Base-by-base conservation (phyloP, 2,113 vertebrate species). In the Odocoileus virginianus region DNA sequence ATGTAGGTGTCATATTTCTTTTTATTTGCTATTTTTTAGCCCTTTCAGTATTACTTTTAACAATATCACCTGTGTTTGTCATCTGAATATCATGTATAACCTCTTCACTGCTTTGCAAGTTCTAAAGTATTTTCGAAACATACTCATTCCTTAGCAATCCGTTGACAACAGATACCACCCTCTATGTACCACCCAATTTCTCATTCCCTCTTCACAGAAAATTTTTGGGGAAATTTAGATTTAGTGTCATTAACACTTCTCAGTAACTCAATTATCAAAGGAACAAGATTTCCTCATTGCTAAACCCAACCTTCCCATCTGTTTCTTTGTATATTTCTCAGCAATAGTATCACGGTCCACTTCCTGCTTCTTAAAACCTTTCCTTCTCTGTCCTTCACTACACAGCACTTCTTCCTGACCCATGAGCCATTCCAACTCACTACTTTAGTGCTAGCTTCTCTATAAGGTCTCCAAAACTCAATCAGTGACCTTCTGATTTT, bases 21-120 rank as follows among this genome's bases (percentile, higher is more conserved):
- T 95, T 94, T 71, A 47, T 74, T 92, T 28, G 86, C 12, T n/a
- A 17, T 61, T 95, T 90, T 94, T 96, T 82, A 93, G 50, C 28
- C 36, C 25, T 97, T 84, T 91, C 14, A 57, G 25, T 45, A 74
- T 89, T 92, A 82, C 45, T 27, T 81, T 96, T 90, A 90, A 92
- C 50, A 21, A 64, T 87, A 15, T 15, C 27, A 71, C 82, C 61
- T 52, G 17, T 33, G 30, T 95, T 82, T 81, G 40, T 45, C 57
- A 94, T 61, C 17, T 61, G 58, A 96, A 36, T 76, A 64, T 21
- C 28, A 78, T 30, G 8, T 85, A 55, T 50, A 83, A 93, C 30
- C 61, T 87, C 19, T 64, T 89, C 43, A 61, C 50, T 87, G 15
- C 57, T 95, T 93, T 95, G 47, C 78, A 0, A 7, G n/a, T 83